These are phyloP conservation scores for Tenodera sinensis DNA, from an alignment of 2,888 invertebrate genomes.

Conservation along the genomic window DNA sequence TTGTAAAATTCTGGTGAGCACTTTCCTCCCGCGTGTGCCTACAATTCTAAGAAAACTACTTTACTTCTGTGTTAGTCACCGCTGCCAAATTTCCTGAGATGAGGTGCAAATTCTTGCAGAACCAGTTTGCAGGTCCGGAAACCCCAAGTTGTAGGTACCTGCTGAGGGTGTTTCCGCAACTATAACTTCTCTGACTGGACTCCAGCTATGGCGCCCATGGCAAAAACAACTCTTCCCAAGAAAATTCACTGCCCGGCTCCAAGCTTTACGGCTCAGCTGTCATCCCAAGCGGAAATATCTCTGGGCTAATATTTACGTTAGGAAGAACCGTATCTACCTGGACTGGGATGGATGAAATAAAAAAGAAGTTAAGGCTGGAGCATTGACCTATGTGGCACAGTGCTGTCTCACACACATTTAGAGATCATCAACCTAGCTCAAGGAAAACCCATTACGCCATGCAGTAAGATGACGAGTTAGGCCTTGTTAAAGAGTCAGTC, in stretches of 20 bases:
- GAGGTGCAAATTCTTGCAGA: not conserved
- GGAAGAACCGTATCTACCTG: not conserved
- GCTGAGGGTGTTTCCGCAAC: not conserved
- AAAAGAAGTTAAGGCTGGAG: not conserved
- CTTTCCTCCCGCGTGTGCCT: not conserved
- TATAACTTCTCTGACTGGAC: not conserved
- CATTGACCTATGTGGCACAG: not conserved
- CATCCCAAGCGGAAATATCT: not conserved
- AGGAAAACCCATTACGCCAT: not conserved
- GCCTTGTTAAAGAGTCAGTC: not conserved
- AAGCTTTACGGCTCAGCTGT: too few relatives aligned
- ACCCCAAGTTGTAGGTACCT: not conserved
- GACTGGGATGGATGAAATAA: not conserved
- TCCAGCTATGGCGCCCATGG: not conserved
- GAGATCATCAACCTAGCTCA: not conserved
- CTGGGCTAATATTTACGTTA: not conserved
- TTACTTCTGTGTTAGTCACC: not conserved
- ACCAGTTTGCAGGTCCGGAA: not conserved
- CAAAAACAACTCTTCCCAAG: not conserved
- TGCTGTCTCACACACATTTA: not conserved
- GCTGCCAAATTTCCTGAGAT: not conserved
- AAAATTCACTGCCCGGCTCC: not conserved
- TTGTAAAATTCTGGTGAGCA: not conserved
- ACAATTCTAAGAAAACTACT: not conserved
- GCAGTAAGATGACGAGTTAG: not conserved